phyloP scores from a whole-genome alignment of 2,113 vertebrate genomes.

The Vanacampus margaritifer region DNA sequence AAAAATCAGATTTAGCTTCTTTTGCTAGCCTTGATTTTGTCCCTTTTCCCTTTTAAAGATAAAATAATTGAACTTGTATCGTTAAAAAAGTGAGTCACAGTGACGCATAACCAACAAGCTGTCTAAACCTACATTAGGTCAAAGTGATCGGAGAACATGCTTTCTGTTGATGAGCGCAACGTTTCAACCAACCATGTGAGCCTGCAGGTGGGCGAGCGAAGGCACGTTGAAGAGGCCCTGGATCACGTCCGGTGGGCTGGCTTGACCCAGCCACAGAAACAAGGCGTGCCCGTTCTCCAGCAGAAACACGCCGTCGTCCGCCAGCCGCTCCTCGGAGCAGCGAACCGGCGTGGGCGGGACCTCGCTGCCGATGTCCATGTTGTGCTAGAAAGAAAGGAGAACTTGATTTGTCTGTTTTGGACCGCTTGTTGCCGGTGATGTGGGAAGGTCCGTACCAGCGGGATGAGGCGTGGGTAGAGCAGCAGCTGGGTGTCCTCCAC shows the following conservation, averaged over 20 bases:
- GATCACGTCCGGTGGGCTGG: conserved; percentile 79
- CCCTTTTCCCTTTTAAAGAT: neutral
- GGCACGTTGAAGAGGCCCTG: conserved; percentile 88
- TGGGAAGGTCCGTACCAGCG: conserved; percentile 75
- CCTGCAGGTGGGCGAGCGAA: conserved; percentile 81
- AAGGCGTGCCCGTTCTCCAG: conserved; percentile 82
- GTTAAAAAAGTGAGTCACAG: neutral
- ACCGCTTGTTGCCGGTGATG: neutral
- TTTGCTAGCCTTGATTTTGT: neutral
- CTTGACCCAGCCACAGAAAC: conserved; percentile 90
- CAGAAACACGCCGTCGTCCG: conserved; percentile 83
- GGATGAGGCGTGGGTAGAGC: conserved; percentile 88
- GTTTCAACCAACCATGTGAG: conserved; percentile 67
- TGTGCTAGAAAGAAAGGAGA: conserved; percentile 74
- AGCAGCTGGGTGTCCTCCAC: conserved; percentile 87
- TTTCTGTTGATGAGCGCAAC: neutral
- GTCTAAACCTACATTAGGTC: neutral
- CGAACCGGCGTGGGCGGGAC: conserved; percentile 73
- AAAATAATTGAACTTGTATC: too few relatives aligned
- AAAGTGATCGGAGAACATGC: neutral
- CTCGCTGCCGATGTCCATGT: conserved; percentile 72
- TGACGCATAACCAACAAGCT: neutral
- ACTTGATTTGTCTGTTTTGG: neutral
- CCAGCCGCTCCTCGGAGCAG: conserved; percentile 86
- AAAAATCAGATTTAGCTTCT: neutral